Conservation (phyloP, 2,888 invertebrate genomes). For the Hydropsyche betteni region DNA sequence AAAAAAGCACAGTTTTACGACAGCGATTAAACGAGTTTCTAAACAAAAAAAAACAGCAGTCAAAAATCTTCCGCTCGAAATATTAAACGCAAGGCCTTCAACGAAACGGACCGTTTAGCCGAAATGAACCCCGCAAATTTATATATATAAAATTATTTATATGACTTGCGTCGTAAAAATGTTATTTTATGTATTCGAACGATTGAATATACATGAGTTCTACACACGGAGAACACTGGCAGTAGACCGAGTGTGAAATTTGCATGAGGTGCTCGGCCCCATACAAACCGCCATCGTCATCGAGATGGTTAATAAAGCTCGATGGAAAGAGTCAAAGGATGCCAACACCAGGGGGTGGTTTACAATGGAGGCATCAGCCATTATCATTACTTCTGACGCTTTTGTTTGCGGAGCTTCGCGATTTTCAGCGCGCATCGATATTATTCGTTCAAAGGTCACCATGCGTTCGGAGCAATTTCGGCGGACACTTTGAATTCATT, state of each 20-base stretch:
- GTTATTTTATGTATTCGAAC: constrained; percentile 15
- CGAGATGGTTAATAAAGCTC: not conserved
- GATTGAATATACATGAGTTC: constrained; percentile 25
- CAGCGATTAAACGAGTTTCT: too few species aligned
- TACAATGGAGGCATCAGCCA: not conserved
- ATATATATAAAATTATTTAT: constrained; percentile 2
- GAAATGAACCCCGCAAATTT: not conserved
- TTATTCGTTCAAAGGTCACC: too few species aligned
- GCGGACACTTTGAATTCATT: too few species aligned
- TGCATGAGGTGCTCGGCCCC: constrained; percentile 10
- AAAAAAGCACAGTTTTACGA: too few species aligned
- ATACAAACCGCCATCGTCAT: not conserved
- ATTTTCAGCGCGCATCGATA: constrained; percentile 26
- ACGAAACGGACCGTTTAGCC: too few species aligned
- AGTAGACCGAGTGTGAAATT: constrained; percentile 16
- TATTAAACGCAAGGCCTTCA: too few species aligned
- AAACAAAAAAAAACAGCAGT: too few species aligned
- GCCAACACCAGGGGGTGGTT: too few species aligned
- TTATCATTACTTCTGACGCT: not conserved
- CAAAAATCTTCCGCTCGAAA: too few species aligned
- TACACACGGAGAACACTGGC: not conserved
- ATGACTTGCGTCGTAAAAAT: constrained; percentile 5
- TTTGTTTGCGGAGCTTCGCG: constrained; percentile 39
- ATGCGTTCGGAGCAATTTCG: too few species aligned
- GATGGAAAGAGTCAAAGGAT: not conserved